Percentiles rank a stretch among this genome's conserved stretches.
Evolutionary conservation across 2,888 invertebrate genomes (phyloP).

Genomic region (Drosophila rubida): DNA sequence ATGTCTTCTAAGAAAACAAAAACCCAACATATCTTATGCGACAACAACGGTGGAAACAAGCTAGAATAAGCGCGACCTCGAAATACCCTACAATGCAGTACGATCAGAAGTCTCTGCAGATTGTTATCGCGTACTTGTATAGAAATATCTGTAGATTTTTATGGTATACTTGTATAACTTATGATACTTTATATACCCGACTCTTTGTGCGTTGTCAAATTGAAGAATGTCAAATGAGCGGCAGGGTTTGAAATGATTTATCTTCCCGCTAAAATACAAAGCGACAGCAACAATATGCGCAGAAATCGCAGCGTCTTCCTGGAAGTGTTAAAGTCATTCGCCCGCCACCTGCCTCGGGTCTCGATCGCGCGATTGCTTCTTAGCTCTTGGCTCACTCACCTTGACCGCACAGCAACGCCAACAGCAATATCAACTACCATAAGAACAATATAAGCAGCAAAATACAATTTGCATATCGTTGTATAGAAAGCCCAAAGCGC

Average conservation of each 20-base stretch:
- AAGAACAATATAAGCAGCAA: conserved; percentile 33
- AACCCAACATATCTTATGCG: conserved; percentile 47
- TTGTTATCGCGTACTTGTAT: too few relatives aligned
- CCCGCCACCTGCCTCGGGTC: conserved; percentile 51
- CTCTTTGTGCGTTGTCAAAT: conserved; percentile 40
- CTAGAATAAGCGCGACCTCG: too few relatives aligned
- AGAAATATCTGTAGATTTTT: too few relatives aligned
- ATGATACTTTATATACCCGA: too few relatives aligned
- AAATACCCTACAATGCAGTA: too few relatives aligned
- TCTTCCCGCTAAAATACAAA: conserved; percentile 46
- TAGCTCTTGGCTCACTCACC: conserved; percentile 55
- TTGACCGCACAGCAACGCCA: conserved; percentile 63
- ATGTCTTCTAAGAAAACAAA: conserved; percentile 46
- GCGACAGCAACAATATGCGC: conserved; percentile 24
- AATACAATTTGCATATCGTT: conserved; percentile 59
- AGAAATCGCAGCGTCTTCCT: conserved; percentile 67
- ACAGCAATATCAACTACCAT: conserved; percentile 26
- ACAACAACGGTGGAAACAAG: not conserved
- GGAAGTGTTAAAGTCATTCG: conserved; percentile 63
- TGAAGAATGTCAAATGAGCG: conserved; percentile 70
- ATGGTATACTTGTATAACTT: too few relatives aligned
- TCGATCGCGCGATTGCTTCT: conserved; percentile 22
- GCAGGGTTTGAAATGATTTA: conserved; percentile 65
- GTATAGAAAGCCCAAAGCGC: conserved; percentile 18
- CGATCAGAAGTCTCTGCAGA: too few relatives aligned